Evolutionary conservation across 2,888 invertebrate genomes (phyloP).

Genomic region (Galerucella nymphaeae): DNA sequence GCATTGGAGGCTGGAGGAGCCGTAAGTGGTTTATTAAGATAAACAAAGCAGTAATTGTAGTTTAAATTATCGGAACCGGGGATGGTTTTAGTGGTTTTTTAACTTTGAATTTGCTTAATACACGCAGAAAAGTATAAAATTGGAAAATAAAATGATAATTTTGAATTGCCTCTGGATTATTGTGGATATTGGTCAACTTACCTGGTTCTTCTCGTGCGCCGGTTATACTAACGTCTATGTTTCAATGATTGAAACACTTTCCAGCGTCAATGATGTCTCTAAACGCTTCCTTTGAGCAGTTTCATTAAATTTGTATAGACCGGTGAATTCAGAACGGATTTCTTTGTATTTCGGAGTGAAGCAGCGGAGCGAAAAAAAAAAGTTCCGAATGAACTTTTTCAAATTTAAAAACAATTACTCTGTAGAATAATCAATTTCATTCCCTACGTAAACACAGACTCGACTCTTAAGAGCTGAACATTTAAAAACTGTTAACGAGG

Average conservation of each 20-base stretch:
- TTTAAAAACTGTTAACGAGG: constrained; percentile 47
- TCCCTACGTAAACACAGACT: constrained; percentile 19
- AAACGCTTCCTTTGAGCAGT: not conserved
- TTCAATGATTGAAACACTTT: too few species aligned
- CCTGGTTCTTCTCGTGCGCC: too few species aligned
- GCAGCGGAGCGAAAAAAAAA: constrained; percentile 15
- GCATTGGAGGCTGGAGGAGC: constrained; percentile 3
- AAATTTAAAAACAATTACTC: constrained; percentile 30
- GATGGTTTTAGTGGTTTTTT: not conserved
- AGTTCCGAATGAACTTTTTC: constrained; percentile 23
- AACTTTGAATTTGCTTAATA: not conserved
- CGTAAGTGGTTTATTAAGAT: constrained; percentile 33
- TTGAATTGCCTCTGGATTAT: too few species aligned
- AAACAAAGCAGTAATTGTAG: constrained; percentile 16
- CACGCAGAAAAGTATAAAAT: too few species aligned
- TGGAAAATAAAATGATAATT: too few species aligned
- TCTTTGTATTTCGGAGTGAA: not conserved
- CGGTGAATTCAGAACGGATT: not conserved
- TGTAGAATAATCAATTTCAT: constrained; percentile 29
- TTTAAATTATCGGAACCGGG: not conserved
- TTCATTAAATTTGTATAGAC: constrained; percentile 19
- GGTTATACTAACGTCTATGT: too few species aligned
- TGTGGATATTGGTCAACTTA: too few species aligned
- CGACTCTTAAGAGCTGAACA: constrained; percentile 36
- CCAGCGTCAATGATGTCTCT: too few species aligned